Conservation (phyloP, 2,888 invertebrate species). For the Apantesis nais region DNA sequence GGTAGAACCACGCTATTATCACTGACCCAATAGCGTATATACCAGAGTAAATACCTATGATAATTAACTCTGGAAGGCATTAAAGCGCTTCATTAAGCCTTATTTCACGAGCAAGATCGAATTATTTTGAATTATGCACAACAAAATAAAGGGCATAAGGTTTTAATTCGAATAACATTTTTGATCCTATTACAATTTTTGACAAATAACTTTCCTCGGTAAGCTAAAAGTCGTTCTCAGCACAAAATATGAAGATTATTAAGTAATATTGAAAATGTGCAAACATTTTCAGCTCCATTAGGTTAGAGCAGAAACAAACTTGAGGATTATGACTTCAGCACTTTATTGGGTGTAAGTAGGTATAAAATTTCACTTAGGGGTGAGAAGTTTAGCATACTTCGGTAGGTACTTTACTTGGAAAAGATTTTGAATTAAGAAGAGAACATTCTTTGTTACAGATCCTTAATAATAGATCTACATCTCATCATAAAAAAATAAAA, state of each 20-base stretch:
- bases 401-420: background rate
- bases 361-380: slow-evolving; percentile 8
- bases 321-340: slow-evolving; percentile 13
- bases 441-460: background rate
- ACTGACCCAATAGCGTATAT: background rate
- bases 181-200: slow-evolving; percentile 16
- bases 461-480: background rate
- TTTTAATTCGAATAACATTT: slow-evolving; percentile 14
- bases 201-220: slow-evolving; percentile 25
- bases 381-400: background rate
- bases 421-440: background rate
- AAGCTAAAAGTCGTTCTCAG: slow-evolving; percentile 25
- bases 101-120: background rate
- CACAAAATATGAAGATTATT: slow-evolving; percentile 42
- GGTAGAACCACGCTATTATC: background rate
- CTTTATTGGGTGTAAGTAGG: slow-evolving; percentile 15
- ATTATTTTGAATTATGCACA: background rate
- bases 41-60: background rate
- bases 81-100: background rate
- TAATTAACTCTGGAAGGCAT: background rate
- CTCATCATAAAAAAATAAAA: too few species aligned
- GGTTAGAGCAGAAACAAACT: slow-evolving; percentile 18
- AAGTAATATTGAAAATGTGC: slow-evolving; percentile 35
- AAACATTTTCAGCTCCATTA: slow-evolving; percentile 33
- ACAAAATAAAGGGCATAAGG: slow-evolving; percentile 1